Percentiles rank a stretch among this genome's conserved stretches.
These are phyloP conservation scores for Mormyrops boulengeri DNA, from an alignment of 2,797 vertebrate genomes.

Conservation along the genomic window DNA sequence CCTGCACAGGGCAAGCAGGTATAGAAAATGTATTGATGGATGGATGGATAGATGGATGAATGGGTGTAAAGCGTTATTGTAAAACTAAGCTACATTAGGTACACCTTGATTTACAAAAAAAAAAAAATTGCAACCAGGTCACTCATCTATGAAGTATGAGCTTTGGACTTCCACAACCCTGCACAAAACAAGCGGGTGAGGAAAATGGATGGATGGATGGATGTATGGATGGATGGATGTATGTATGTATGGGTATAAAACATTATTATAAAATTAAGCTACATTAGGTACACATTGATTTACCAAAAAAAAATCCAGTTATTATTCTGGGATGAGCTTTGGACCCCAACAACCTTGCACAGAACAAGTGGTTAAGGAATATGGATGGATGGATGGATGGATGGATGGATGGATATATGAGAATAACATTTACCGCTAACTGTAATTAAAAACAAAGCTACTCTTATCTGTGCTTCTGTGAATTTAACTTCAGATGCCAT, in stretches of 20 bases:
- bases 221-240: too few species aligned
- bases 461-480: neutral
- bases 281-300: neutral
- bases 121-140: too few species aligned
- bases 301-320: neutral
- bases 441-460: neutral
- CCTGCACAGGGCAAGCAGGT: neutral
- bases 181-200: too few species aligned
- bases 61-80: too few species aligned
- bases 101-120: too few species aligned
- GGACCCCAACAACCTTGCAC: neutral
- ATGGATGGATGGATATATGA: neutral
- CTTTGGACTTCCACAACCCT: too few species aligned
- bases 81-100: too few species aligned
- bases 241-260: neutral
- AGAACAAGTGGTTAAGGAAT: neutral
- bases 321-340: neutral
- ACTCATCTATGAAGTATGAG: too few species aligned
- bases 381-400: neutral
- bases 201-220: too few species aligned
- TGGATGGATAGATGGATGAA: neutral
- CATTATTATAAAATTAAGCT: neutral
- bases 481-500: neutral
- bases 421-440: neutral
- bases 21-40: neutral